phyloP scores from a whole-genome alignment of 2,888 invertebrate species.

The Torymus auratus region DNA sequence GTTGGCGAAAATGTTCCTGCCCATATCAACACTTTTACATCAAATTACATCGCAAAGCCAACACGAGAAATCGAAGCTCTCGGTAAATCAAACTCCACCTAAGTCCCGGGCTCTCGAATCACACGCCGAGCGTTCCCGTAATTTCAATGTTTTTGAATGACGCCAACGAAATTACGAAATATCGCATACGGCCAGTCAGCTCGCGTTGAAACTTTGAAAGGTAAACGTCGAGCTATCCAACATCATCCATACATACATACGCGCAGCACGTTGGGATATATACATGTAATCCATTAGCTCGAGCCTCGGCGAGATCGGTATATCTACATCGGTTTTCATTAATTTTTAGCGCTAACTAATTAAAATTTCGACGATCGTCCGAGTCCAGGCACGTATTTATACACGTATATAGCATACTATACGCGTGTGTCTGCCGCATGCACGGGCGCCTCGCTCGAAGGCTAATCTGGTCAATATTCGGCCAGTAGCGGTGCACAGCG shows the following conservation, averaged over 20 bases:
- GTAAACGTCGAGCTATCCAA: constrained; percentile 34
- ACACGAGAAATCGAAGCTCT: constrained; percentile 8
- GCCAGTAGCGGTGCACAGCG: neutral
- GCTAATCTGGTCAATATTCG: constrained; percentile 33
- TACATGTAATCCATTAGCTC: constrained; percentile 41
- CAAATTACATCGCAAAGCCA: too few relatives aligned
- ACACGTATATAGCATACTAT: too few relatives aligned
- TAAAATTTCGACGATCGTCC: constrained; percentile 48
- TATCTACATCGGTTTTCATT: constrained; percentile 5
- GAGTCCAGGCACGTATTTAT: neutral
- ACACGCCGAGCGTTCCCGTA: neutral
- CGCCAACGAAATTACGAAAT: constrained; percentile 51
- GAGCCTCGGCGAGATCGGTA: too few relatives aligned
- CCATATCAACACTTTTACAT: too few relatives aligned
- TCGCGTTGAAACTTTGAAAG: constrained; percentile 43
- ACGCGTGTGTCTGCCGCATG: too few relatives aligned
- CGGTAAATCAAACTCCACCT: constrained; percentile 14
- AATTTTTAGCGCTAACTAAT: constrained; percentile 50
- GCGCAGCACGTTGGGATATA: too few relatives aligned
- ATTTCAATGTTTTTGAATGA: constrained; percentile 49
- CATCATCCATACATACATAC: neutral
- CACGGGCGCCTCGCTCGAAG: neutral
- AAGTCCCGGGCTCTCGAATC: constrained; percentile 16
- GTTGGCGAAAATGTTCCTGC: too few relatives aligned
- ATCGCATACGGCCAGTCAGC: neutral